phyloP scores from a whole-genome alignment of 1,140 invertebrate genomes.

The Drosophila sulfurigaster region DNA sequence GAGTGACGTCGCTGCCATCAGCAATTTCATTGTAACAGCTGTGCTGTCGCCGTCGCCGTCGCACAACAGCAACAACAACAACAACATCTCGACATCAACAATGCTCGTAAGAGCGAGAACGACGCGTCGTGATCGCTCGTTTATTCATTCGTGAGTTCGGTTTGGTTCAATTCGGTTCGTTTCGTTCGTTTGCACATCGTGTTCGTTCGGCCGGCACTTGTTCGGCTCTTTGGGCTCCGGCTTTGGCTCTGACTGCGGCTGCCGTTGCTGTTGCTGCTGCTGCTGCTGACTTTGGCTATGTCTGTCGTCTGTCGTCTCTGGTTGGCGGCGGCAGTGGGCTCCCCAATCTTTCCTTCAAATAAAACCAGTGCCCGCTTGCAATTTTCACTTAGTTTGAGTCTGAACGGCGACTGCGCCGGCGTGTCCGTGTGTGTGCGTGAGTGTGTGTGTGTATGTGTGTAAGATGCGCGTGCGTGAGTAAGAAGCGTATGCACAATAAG shows the following conservation, averaged over 20 bases:
- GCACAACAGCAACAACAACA: slow-evolving; percentile 17
- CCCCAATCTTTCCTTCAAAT: slow-evolving; percentile 67
- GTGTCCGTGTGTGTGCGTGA: slow-evolving; percentile 43
- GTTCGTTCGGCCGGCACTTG: slow-evolving; percentile 24
- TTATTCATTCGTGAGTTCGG: slow-evolving; percentile 1
- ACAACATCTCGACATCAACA: slow-evolving; percentile 13
- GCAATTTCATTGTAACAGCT: background rate
- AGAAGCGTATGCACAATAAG: slow-evolving; percentile 9
- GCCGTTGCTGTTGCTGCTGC: too few species aligned
- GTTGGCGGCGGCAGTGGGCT: slow-evolving; percentile 20
- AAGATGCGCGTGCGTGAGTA: slow-evolving; percentile 15
- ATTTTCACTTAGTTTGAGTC: slow-evolving; percentile 73
- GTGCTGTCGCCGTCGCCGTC: slow-evolving; percentile 10
- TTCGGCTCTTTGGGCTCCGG: slow-evolving; percentile 38
- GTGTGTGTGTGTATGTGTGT: slow-evolving; percentile 31
- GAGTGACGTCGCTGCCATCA: background rate
- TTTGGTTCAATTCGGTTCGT: background rate
- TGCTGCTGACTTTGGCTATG: background rate
- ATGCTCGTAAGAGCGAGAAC: background rate
- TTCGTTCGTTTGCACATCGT: slow-evolving; percentile 3
- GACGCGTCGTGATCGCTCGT: slow-evolving; percentile 10
- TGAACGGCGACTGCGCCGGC: slow-evolving; percentile 62
- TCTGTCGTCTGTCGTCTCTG: background rate
- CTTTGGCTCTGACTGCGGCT: slow-evolving; percentile 22
- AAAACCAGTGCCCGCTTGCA: slow-evolving; percentile 63